phyloP scores from a whole-genome alignment of 2,797 vertebrate species.

The Sebastes variabilis region DNA sequence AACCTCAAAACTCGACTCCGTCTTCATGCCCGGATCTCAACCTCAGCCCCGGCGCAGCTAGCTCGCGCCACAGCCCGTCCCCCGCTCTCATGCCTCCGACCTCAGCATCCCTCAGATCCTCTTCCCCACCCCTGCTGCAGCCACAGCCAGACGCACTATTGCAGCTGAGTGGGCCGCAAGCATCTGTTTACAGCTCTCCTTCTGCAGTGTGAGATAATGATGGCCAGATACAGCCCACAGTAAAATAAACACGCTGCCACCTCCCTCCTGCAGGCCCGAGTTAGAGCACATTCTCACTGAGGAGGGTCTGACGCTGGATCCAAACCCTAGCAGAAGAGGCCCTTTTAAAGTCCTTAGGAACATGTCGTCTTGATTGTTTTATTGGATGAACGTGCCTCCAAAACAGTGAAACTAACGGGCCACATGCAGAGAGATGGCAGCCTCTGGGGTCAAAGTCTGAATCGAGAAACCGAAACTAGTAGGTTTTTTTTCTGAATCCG shows the following conservation, averaged over 20 bases:
- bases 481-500: not conserved
- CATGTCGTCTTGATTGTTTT: conserved; percentile 38
- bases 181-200: conserved; percentile 78
- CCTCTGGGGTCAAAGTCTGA: not conserved
- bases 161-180: conserved; percentile 69
- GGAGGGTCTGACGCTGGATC: conserved; percentile 52
- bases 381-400: conserved; percentile 30
- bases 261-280: conserved; percentile 60
- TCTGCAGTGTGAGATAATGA: conserved; percentile 80
- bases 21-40: conserved; percentile 11
- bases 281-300: conserved; percentile 38
- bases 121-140: conserved; percentile 34
- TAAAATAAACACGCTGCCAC: conserved; percentile 80
- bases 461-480: not conserved
- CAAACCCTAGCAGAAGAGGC: conserved; percentile 17
- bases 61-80: conserved; percentile 34
- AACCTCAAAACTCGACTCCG: conserved; percentile 1
- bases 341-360: not conserved
- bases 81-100: conserved; percentile 42
- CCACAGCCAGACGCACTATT: conserved; percentile 55
- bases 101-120: conserved; percentile 53
- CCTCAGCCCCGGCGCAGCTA: conserved; percentile 21
- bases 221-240: conserved; percentile 75
- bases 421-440: not conserved
- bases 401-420: conserved; percentile 1